These are phyloP conservation scores for Megastigmus dorsalis DNA, from an alignment of 2,888 invertebrate genomes.

Conservation along the genomic window DNA sequence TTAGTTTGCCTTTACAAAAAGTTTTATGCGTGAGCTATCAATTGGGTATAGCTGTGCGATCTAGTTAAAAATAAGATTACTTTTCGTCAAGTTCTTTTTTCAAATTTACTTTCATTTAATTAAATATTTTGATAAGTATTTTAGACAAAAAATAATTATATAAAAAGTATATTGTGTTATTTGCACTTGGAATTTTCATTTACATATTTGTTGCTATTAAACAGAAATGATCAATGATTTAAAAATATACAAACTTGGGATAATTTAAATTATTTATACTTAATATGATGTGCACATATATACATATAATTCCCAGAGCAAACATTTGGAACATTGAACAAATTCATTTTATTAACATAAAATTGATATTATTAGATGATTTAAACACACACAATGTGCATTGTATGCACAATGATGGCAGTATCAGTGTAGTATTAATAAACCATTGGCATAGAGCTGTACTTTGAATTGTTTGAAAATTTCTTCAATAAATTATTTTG, in stretches of 20 bases:
- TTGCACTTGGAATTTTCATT: slow-evolving; percentile 24
- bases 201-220: slow-evolving; percentile 20
- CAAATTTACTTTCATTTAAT: slow-evolving; percentile 29
- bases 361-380: slow-evolving; percentile 44
- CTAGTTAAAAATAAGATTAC: background rate
- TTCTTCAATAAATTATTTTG: slow-evolving; percentile 4
- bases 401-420: slow-evolving; percentile 58
- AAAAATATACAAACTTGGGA: slow-evolving; percentile 22
- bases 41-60: background rate
- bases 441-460: slow-evolving; percentile 34
- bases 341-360: slow-evolving; percentile 35
- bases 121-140: slow-evolving; percentile 28
- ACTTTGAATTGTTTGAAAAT: slow-evolving; percentile 9
- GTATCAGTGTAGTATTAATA: slow-evolving; percentile 57
- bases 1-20: background rate
- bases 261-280: slow-evolving; percentile 37
- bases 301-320: slow-evolving; percentile 53
- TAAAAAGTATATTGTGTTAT: slow-evolving; percentile 5
- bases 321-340: slow-evolving; percentile 52
- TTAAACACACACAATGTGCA: slow-evolving; percentile 59
- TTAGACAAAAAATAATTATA: slow-evolving; percentile 19
- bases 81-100: slow-evolving; percentile 24
- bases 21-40: background rate
- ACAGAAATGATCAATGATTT: slow-evolving; percentile 34
- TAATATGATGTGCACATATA: slow-evolving; percentile 50